Evolutionary conservation across 2,888 invertebrate species (phyloP), one percentile per base, ranked within the genome.

Genomic region (Lithophane socia): DNA sequence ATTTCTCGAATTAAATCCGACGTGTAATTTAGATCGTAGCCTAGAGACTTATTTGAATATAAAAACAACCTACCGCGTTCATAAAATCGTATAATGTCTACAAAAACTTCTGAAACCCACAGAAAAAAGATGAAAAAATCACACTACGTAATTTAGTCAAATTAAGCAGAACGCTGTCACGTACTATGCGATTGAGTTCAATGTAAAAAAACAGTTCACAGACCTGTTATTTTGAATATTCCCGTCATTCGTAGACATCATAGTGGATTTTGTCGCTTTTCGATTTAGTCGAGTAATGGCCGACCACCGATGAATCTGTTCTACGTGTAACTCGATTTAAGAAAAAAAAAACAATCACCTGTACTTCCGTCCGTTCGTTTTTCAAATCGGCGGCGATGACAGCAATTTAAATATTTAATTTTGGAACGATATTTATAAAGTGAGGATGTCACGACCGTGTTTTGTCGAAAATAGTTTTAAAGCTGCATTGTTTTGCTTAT

Each of bases 111-210:
- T 60, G 73, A 84, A 86, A 89, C 83, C 83, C 85, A 89, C 78
- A 79, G 88, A 88, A 85, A 79, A 86, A 66, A 84, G 83, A 75
- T 85, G 37, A 92, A 92, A 93, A 92, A 90, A 88, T 91, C 87
- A 90, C 91, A 91, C 89, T 87, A 89, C 86, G 90, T 92, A 91
- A 93, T 93, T 92, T 89, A 89, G 91, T 91, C 89, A 94, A 94
- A 96, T 95, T 94, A 92, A 92, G 91, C 93, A 90, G 93, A 91
- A 91, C 91, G 90, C 86, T 93, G 94, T 94, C 95, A 95, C 95
- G 95, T 96, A 93, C 87, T 80, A 84, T 82, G 83, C 88, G 91
- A 92, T 92, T 91, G 91, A 89, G 83, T 86, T 77, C 72, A 80
- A 80, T 86, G 88, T 73, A 76, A 87, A 88, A 91, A 93, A 92